These are phyloP conservation scores for Ditylenchus weischeri DNA, from an alignment of 2,888 invertebrate genomes.

Conservation along the genomic window DNA sequence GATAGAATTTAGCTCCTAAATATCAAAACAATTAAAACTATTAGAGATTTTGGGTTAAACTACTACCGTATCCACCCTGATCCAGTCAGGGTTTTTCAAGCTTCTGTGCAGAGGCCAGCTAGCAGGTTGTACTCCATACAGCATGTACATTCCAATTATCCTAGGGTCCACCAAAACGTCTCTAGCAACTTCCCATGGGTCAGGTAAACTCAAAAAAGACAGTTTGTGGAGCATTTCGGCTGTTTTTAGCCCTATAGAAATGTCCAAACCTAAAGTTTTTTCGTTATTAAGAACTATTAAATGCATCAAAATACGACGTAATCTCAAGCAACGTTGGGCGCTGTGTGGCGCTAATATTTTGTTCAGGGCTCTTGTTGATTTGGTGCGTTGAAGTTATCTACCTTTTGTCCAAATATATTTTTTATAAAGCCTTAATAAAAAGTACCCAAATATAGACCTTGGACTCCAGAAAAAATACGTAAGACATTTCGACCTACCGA, in stretches of 20 bases:
- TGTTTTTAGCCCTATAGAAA: constrained; percentile 39
- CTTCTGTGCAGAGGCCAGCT: constrained; percentile 41
- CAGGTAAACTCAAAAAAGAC: constrained; percentile 20
- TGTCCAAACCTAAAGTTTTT: constrained; percentile 38
- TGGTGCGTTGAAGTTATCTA: too few species aligned
- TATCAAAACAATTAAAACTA: constrained; percentile 13
- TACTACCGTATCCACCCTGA: constrained; percentile 36
- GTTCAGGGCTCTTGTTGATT: too few species aligned
- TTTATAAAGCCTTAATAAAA: too few species aligned
- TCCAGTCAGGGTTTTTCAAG: constrained; percentile 43
- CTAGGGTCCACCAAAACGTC: constrained; percentile 45
- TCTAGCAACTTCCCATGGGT: constrained; percentile 42
- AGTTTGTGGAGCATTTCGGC: background rate
- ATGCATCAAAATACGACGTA: too few species aligned
- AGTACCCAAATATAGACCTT: too few species aligned
- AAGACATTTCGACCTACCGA: too few species aligned
- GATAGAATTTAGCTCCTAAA: constrained; percentile 27
- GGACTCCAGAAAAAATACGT: too few species aligned
- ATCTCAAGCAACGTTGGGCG: too few species aligned
- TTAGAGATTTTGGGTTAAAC: background rate
- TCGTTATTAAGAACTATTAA: too few species aligned
- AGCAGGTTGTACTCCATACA: constrained; percentile 39
- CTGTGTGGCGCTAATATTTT: too few species aligned
- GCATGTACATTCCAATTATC: constrained; percentile 38
- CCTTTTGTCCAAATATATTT: too few species aligned